Percentiles rank a stretch among this genome's conserved stretches.
Conservation (phyloP, 2,113 vertebrate species). For the Oncorhynchus mykiss region DNA sequence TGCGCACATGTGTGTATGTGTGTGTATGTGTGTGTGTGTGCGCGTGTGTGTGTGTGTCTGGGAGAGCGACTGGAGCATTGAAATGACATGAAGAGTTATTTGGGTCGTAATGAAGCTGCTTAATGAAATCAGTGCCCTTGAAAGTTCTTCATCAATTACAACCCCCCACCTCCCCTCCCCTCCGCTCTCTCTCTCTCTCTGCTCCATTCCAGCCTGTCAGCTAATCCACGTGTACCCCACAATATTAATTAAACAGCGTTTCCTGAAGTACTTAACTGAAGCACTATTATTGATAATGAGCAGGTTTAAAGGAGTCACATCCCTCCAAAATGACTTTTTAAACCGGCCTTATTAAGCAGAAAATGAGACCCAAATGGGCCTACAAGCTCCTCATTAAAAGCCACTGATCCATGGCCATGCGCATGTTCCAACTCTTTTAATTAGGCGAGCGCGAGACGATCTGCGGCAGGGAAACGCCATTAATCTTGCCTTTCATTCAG, state of each 20-base stretch:
- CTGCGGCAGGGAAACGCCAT: slow-evolving; percentile 84
- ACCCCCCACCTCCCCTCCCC: slow-evolving; percentile 61
- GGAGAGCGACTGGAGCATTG: slow-evolving; percentile 52
- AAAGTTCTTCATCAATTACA: slow-evolving; percentile 88
- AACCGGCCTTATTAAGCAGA: slow-evolving; percentile 93
- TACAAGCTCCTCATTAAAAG: slow-evolving; percentile 92
- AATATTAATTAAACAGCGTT: slow-evolving; percentile 89
- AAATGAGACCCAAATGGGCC: slow-evolving; percentile 91
- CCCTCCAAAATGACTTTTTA: slow-evolving; percentile 90
- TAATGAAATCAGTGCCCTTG: slow-evolving; percentile 92
- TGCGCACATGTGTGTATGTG: neutral
- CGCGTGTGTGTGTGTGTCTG: neutral
- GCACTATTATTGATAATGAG: slow-evolving; percentile 86
- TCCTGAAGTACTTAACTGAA: slow-evolving; percentile 86
- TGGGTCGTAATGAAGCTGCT: slow-evolving; percentile 81
- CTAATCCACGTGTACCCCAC: slow-evolving; percentile 76
- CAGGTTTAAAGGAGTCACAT: slow-evolving; percentile 86
- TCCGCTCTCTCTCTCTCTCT: slow-evolving; percentile 51
- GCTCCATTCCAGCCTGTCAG: slow-evolving; percentile 78
- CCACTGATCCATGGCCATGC: slow-evolving; percentile 86
- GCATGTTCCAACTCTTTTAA: slow-evolving; percentile 88
- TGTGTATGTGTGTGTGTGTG: neutral
- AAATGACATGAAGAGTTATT: slow-evolving; percentile 82
- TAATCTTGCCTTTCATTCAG: slow-evolving; percentile 88
- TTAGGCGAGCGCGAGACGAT: slow-evolving; percentile 84